Evolutionary conservation across 1,140 invertebrate species (phyloP), one percentile per base, ranked within the genome.

Genomic region (Plodia interpunctella): DNA sequence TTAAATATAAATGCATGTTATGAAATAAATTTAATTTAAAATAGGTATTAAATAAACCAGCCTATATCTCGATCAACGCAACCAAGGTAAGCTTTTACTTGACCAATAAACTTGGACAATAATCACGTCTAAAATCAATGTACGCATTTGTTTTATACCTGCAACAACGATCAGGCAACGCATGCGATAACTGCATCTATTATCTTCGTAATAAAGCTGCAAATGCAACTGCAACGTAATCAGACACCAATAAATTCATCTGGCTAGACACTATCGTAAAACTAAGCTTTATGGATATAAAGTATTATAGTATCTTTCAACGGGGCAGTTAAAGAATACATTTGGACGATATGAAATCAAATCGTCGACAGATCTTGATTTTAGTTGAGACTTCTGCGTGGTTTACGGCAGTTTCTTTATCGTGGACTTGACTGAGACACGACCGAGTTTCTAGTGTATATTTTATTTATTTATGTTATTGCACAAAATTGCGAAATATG

Each of bases 181-280:
- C 30, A 32, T n/a, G 17, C 30, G 6, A 44, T 61, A 60, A 62
- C 51, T 61, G 54, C 54, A 62, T 59, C 51, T 62, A 61, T 56
- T 52, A 49, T 32, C 10, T 15, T 28, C 2, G 52, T 19, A 15
- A 18, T 51, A 69, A 20, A 49, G 63, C 59, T 52, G 21, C 50
- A 59, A 65, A 60, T 49, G 60, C 55, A 61, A 59, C 21, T 59
- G 59, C 55, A 58, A 35, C 32, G n/a, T 13, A 6, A 63, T 61
- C 55, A 56, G 55, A 53, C 57, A 58, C 10, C 51, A 61, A 70
- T 76, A 72, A 76, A 69, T 64, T 68, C 66, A 68, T 77, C 65
- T 64, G 74, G 67, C 72, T 72, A 76, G 73, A 76, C 75, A 62
- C 55, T 66, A 67, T 73, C 73, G 64, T 80, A 77, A 77, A 76